Evolutionary conservation across 2,888 invertebrate species (phyloP).

Genomic region (Muschampia plurimacula): DNA sequence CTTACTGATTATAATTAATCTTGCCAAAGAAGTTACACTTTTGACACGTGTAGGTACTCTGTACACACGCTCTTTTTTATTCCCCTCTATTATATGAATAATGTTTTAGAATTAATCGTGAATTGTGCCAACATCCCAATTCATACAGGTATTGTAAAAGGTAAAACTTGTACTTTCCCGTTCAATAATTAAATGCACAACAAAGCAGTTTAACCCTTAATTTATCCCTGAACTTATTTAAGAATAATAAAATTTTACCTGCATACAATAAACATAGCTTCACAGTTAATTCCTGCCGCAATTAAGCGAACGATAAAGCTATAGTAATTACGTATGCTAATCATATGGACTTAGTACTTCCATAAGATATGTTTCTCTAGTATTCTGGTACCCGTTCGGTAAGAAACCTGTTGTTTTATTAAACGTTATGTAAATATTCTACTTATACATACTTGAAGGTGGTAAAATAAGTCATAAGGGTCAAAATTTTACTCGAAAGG

Average conservation of each 20-base stretch:
- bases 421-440: too few relatives aligned
- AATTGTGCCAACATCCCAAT: too few relatives aligned
- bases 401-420: neutral
- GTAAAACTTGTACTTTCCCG: neutral
- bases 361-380: constrained; percentile 47
- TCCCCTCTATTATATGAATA: too few relatives aligned
- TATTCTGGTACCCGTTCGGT: constrained; percentile 48
- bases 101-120: too few relatives aligned
- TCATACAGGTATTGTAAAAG: too few relatives aligned
- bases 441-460: too few relatives aligned
- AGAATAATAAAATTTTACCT: constrained; percentile 10
- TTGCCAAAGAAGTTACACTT: too few relatives aligned
- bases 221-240: neutral
- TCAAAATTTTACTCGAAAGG: too few relatives aligned
- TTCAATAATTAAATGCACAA: constrained; percentile 1
- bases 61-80: too few relatives aligned
- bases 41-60: too few relatives aligned
- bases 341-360: constrained; percentile 72
- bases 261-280: constrained; percentile 19
- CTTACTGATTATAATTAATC: too few relatives aligned
- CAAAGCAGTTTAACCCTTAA: neutral
- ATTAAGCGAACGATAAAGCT: constrained; percentile 80
- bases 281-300: constrained; percentile 54
- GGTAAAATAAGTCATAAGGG: too few relatives aligned
- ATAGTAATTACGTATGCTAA: constrained; percentile 83